phyloP scores from a whole-genome alignment of 2,797 vertebrate species.

The Hybognathus amarus region DNA sequence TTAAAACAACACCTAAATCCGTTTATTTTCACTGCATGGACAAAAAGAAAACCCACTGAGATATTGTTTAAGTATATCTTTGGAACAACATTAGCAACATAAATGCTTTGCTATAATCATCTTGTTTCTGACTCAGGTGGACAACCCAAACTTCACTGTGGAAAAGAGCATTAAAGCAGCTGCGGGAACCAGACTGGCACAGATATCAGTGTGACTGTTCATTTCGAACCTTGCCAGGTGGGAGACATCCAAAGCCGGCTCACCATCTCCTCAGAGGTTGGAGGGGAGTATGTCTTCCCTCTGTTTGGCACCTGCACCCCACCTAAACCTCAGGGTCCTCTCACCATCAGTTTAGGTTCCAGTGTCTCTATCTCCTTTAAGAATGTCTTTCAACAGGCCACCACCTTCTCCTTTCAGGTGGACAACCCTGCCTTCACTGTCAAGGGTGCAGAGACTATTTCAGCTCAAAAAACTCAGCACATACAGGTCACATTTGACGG shows the following conservation, averaged over 20 bases:
- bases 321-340: conserved; percentile 73
- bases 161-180: conserved; percentile 72
- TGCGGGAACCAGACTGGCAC: conserved; percentile 73
- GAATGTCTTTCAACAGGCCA: conserved; percentile 82
- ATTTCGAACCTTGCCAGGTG: conserved; percentile 84
- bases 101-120: not conserved
- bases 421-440: conserved; percentile 81
- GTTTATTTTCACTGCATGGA: not conserved
- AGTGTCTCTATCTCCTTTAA: conserved; percentile 82
- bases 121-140: conserved; percentile 70
- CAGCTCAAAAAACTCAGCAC: conserved; percentile 76
- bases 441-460: conserved; percentile 71
- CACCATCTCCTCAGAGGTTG: conserved; percentile 71
- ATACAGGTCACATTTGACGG: conserved; percentile 78
- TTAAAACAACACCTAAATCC: not conserved
- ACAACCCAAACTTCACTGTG: conserved; percentile 77
- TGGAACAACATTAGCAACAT: not conserved
- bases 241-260: conserved; percentile 80
- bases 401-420: conserved; percentile 77
- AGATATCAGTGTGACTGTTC: conserved; percentile 79
- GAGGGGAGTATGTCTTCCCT: conserved; percentile 82
- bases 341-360: too few relatives aligned
- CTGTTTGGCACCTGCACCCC: conserved; percentile 77
- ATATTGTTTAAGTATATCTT: not conserved
- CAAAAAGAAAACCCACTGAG: not conserved